Evolutionary conservation across 2,113 vertebrate genomes (phyloP).

Genomic region (Phyllostomus discolor): DNA sequence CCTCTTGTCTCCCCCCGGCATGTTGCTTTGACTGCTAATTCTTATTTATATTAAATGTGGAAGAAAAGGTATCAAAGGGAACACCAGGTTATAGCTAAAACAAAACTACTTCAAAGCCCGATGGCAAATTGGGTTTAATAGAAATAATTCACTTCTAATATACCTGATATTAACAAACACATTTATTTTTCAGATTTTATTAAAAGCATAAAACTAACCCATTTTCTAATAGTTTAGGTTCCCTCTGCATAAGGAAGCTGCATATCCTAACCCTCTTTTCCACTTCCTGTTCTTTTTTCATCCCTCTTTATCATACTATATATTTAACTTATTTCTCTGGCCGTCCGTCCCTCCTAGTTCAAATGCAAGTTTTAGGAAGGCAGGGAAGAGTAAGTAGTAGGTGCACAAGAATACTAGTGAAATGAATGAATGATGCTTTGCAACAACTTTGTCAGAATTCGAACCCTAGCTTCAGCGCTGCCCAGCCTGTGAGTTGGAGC

Average conservation of each 20-base stretch:
- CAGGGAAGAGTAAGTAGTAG: background rate
- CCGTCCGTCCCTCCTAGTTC: background rate
- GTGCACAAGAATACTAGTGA: background rate
- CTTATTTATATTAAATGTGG: background rate
- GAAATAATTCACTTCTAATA: background rate
- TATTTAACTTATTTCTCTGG: background rate
- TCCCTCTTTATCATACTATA: background rate
- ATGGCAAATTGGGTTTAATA: background rate
- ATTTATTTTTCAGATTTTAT: background rate
- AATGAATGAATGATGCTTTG: background rate
- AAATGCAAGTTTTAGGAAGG: background rate
- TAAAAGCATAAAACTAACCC: background rate
- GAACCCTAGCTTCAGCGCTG: background rate
- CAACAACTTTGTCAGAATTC: background rate
- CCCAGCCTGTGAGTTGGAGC: background rate
- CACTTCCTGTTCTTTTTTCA: background rate
- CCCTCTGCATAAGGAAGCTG: background rate
- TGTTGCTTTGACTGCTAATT: background rate
- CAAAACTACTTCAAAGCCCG: background rate
- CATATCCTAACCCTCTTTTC: background rate
- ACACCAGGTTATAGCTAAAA: background rate
- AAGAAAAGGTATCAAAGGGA: background rate
- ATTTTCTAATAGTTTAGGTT: background rate
- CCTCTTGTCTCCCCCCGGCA: background rate
- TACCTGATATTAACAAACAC: background rate